Conservation (phyloP, 1,140 invertebrate species). For the Wasmannia auropunctata region DNA sequence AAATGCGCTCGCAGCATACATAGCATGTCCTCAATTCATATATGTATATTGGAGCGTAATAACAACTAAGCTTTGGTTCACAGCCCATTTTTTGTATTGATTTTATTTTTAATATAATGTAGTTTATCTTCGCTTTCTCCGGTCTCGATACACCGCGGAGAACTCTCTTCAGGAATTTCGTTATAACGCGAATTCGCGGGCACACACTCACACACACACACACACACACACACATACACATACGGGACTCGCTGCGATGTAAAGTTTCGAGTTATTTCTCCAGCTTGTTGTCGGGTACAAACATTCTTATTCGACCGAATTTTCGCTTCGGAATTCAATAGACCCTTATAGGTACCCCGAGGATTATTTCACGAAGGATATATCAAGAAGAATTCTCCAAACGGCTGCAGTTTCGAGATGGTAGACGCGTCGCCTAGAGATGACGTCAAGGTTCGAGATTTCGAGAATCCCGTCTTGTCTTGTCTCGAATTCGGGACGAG, state of each 20-base stretch:
- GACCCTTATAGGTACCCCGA: not conserved
- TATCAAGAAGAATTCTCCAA: too few relatives aligned
- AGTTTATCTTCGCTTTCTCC: constrained; percentile 4
- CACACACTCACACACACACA: too few relatives aligned
- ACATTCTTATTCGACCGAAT: constrained; percentile 32
- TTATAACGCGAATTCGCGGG: constrained; percentile 29
- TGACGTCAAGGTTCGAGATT: too few relatives aligned
- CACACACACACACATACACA: too few relatives aligned
- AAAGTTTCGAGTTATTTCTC: constrained; percentile 31
- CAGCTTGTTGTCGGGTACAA: not conserved
- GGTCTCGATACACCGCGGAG: not conserved
- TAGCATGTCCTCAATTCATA: too few relatives aligned
- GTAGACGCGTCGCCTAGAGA: too few relatives aligned
- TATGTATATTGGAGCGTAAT: too few relatives aligned
- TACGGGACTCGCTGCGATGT: constrained; percentile 6
- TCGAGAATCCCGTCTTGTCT: too few relatives aligned
- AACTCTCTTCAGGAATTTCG: constrained; percentile 37
- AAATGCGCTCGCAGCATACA: too few relatives aligned
- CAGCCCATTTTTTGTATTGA: too few relatives aligned
- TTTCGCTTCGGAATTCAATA: constrained; percentile 32
- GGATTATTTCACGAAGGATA: constrained; percentile 1
- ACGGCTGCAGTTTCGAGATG: not conserved
- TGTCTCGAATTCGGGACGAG: too few relatives aligned
- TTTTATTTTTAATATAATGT: constrained; percentile 34
- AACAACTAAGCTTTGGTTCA: too few relatives aligned